Evolutionary conservation across 2,113 vertebrate genomes (phyloP).

Genomic region (Pampusana beccarii): DNA sequence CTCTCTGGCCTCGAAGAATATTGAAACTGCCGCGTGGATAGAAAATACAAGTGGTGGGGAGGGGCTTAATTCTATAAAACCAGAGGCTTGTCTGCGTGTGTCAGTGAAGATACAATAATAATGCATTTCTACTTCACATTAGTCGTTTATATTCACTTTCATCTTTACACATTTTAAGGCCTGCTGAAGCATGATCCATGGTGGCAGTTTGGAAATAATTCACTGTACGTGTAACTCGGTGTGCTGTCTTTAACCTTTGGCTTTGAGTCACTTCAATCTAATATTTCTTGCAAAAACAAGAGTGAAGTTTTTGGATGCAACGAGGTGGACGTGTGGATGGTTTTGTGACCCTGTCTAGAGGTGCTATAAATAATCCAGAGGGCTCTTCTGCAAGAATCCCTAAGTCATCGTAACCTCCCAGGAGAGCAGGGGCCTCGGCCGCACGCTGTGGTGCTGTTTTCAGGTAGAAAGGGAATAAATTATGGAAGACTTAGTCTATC

Average conservation of each 20-base stretch:
- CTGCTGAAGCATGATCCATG: rapidly evolving
- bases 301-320: not conserved
- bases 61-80: not conserved
- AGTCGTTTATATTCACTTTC: rapidly evolving
- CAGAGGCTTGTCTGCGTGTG: rapidly evolving
- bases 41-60: rapidly evolving
- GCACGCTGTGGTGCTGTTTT: not conserved
- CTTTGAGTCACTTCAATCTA: not conserved
- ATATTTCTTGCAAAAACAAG: not conserved
- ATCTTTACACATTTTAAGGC: not conserved
- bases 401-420: conserved; percentile 41
- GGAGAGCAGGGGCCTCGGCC: not conserved
- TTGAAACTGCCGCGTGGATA: rapidly evolving
- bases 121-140: rapidly evolving
- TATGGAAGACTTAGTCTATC: rapidly evolving
- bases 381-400: conserved; percentile 44
- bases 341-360: not conserved
- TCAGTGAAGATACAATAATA: rapidly evolving
- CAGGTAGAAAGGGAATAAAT: not conserved
- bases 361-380: conserved; percentile 37
- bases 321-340: not conserved
- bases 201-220: not conserved
- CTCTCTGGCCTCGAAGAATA: not conserved
- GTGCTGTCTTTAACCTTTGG: not conserved
- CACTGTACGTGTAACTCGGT: rapidly evolving